Base-by-base conservation (phyloP, 2,797 vertebrate genomes). In the Poecilia velifera region DNA sequence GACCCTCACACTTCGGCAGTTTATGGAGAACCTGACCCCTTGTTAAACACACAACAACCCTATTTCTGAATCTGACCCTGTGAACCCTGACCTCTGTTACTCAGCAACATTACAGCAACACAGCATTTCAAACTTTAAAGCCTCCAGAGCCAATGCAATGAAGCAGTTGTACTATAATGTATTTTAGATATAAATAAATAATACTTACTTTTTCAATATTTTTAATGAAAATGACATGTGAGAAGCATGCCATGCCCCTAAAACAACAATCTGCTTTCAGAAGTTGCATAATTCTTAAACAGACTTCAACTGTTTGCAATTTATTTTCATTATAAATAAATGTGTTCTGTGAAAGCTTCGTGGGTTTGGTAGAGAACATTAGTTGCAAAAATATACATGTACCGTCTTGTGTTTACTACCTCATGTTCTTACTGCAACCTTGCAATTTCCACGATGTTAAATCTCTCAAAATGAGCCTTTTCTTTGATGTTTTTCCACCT, bases 31-130 rank as follows among this genome's bases (percentile, higher is more conserved):
- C 84, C 70, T 13, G 62, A 91, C 81, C 82, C 79, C 76, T 72
- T 77, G 68, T 55, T 13, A 0, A 25, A 13, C 1, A 70, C 70
- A 83, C 10, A 76, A 45, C 18, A 64, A 76, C 81, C 85, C 78
- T 94, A 92, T 93, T 94, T 92, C 87, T 72, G 9, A 71, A 81
- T 31, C 0, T 3, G 62, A 85, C 89, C 89, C 74, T 4, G 2
- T 90, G 81, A 92, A 88, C 87, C 39, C 78, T 93, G 46, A 88
- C 87, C 91, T 78, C 72, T 16, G 71, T n/a, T 47, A 74, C 68
- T 81, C 55, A 77, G 41, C 75, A 85, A 80, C 68, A 84, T 73
- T 77, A 75, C 59, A 55, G 78, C 83, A 81, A 80, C 57, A 72
- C n/a, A 82, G 79, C 76, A 84, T 45, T 45, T 53, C 73, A 81